A percentile compares a stretch with the other conserved stretches of the same genome.
These are phyloP conservation scores for Puntigrus tetrazona DNA, from an alignment of 2,113 vertebrate genomes.

Conservation along the genomic window DNA sequence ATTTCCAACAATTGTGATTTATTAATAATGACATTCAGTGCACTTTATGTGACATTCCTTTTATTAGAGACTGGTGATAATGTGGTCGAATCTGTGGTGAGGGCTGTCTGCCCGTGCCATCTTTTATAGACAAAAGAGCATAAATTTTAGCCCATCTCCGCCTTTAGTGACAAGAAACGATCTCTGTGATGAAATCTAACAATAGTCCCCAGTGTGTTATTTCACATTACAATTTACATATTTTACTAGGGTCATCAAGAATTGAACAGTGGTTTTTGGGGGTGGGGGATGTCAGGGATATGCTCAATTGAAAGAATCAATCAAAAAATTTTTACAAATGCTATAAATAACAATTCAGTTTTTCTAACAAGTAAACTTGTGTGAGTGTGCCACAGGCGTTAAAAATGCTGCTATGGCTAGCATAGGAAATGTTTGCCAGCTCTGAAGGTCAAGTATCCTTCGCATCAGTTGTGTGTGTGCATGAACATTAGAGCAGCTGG, in stretches of 20 bases:
- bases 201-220: conserved; percentile 66
- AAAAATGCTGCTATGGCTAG: conserved; percentile 59
- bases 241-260: conserved; percentile 40
- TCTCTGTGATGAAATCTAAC: conserved; percentile 70
- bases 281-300: not conserved
- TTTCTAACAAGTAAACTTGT: not conserved
- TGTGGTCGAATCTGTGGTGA: conserved; percentile 68
- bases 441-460: conserved; percentile 73
- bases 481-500: conserved; percentile 57
- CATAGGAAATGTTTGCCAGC: conserved; percentile 69
- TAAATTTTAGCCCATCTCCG: conserved; percentile 71
- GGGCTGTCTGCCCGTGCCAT: conserved; percentile 68
- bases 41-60: conserved; percentile 78
- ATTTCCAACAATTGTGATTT: conserved; percentile 76
- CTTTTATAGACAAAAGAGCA: conserved; percentile 67
- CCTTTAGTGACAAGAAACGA: conserved; percentile 64
- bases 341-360: not conserved
- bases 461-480: conserved; percentile 64
- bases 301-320: not conserved
- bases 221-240: conserved; percentile 68
- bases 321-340: not conserved
- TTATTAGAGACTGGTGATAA: conserved; percentile 74
- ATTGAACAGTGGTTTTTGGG: not conserved
- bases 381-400: not conserved
- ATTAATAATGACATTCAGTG: conserved; percentile 77